phyloP scores from a whole-genome alignment of 1,140 invertebrate genomes.

The Bombus huntii region DNA sequence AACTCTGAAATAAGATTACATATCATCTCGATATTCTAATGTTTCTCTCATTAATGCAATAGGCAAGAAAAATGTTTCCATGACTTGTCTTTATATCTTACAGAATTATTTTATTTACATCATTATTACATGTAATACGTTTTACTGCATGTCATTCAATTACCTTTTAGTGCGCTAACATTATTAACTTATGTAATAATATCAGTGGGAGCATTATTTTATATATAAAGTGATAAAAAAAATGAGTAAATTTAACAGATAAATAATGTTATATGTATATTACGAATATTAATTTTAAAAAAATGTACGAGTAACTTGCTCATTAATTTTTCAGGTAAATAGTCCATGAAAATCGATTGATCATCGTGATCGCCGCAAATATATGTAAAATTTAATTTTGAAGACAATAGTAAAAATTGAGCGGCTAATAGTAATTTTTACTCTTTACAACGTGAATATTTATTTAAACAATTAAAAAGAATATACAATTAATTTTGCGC shows the following conservation, averaged over 20 bases:
- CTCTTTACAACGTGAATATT: conserved; percentile 44
- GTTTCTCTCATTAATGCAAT: conserved; percentile 30
- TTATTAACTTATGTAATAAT: conserved; percentile 50
- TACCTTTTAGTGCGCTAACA: conserved; percentile 55
- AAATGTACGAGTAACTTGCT: background rate
- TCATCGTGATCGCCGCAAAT: background rate
- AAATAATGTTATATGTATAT: background rate
- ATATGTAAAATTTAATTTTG: background rate
- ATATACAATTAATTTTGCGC: conserved; percentile 32
- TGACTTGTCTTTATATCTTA: conserved; percentile 23
- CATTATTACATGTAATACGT: conserved; percentile 55
- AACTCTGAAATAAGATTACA: conserved; percentile 46
- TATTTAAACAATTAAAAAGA: conserved; percentile 44
- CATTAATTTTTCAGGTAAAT: conserved; percentile 38
- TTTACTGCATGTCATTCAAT: conserved; percentile 53
- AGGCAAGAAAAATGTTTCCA: conserved; percentile 5
- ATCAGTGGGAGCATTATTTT: conserved; percentile 59
- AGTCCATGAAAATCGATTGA: conserved; percentile 16
- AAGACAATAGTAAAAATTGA: conserved; percentile 10
- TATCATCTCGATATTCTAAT: conserved; percentile 33
- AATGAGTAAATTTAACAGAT: background rate
- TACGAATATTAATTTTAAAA: background rate
- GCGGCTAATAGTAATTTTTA: background rate
- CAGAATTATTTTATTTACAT: conserved; percentile 70
- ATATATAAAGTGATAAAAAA: conserved; percentile 40